phyloP scores from a whole-genome alignment of 1,140 invertebrate species.

The Bombus sylvicola region DNA sequence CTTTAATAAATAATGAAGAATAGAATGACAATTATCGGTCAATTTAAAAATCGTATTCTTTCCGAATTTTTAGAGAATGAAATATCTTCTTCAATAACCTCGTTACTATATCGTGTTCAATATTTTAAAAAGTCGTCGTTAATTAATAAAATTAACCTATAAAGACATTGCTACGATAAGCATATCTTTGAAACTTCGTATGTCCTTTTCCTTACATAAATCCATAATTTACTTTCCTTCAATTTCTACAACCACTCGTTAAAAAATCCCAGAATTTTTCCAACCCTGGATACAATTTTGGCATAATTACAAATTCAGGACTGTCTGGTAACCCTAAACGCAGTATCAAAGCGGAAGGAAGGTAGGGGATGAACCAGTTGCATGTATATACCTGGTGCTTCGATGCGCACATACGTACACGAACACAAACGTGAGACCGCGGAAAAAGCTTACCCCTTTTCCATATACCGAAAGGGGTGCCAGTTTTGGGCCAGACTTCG shows the following conservation, averaged over 20 bases:
- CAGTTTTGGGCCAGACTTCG: conserved; percentile 80
- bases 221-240: background rate
- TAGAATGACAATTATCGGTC: too few species aligned
- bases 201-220: background rate
- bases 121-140: too few species aligned
- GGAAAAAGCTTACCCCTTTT: conserved; percentile 76
- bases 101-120: too few species aligned
- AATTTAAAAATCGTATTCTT: too few species aligned
- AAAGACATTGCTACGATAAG: too few species aligned
- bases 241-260: background rate
- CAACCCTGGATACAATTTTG: too few species aligned
- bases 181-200: too few species aligned
- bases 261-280: background rate
- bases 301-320: background rate
- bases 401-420: conserved; percentile 14
- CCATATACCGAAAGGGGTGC: conserved; percentile 70
- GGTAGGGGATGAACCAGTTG: conserved; percentile 46
- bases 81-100: too few species aligned
- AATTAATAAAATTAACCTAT: too few species aligned
- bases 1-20: too few species aligned
- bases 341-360: background rate
- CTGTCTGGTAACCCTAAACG: background rate
- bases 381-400: conserved; percentile 56
- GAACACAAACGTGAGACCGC: conserved; percentile 50
- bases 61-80: too few species aligned